Conservation (phyloP, 2,888 invertebrate species). For the Barypeithes pellucidus region DNA sequence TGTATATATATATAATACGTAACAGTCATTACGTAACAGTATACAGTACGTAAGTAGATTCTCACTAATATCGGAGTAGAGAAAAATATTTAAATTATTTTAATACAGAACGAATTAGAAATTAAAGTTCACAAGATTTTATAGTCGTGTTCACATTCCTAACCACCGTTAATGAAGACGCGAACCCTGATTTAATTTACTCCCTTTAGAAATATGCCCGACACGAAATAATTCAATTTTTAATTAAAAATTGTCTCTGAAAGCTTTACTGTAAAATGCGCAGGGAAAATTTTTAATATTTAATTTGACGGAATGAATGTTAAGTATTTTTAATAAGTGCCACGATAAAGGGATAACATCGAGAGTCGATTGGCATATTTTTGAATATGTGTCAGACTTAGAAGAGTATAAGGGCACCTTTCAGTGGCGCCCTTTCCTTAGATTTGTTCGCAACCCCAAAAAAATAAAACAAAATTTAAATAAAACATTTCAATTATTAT, state of each 20-base stretch:
- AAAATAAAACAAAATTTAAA: too few relatives aligned
- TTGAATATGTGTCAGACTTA: too few relatives aligned
- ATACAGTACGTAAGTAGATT: too few relatives aligned
- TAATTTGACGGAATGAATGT: constrained; percentile 6
- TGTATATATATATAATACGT: too few relatives aligned
- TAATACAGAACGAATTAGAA: background rate
- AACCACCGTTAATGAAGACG: constrained; percentile 2
- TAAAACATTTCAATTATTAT: too few relatives aligned
- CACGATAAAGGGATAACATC: too few relatives aligned
- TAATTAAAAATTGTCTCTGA: constrained; percentile 19
- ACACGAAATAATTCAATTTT: constrained; percentile 12
- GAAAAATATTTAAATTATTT: background rate
- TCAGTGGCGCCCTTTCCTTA: too few relatives aligned
- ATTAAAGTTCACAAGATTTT: background rate
- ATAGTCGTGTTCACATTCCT: background rate
- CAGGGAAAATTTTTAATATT: constrained; percentile 4
- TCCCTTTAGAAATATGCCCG: constrained; percentile 14
- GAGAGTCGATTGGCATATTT: too few relatives aligned
- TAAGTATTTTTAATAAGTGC: background rate
- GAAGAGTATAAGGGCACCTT: too few relatives aligned
- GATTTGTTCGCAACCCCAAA: too few relatives aligned
- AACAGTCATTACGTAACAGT: background rate
- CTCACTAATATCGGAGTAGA: too few relatives aligned
- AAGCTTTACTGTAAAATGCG: constrained; percentile 12
- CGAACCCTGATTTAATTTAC: constrained; percentile 15